Evolutionary conservation across 2,888 invertebrate species (phyloP).

Genomic region (Orthosia incerta): DNA sequence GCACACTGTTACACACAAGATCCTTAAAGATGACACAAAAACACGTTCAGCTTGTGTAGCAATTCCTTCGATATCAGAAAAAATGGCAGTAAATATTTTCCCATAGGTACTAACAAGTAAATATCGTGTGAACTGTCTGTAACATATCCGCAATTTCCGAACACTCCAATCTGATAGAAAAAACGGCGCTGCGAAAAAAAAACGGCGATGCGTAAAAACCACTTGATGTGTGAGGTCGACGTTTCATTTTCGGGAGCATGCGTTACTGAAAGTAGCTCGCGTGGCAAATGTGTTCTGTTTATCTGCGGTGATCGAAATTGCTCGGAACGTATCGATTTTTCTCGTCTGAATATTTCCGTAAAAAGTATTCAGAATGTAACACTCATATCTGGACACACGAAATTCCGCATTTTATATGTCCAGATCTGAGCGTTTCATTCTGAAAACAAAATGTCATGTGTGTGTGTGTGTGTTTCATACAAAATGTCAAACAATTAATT

Average conservation of each 20-base stretch:
- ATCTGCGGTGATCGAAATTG: conserved; percentile 34
- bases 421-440: background rate
- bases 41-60: conserved; percentile 41
- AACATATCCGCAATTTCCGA: conserved; percentile 70
- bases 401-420: background rate
- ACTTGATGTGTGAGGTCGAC: conserved; percentile 59
- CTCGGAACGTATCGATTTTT: conserved; percentile 12
- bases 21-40: conserved; percentile 36
- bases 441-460: too few relatives aligned
- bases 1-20: background rate
- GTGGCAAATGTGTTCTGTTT: conserved; percentile 53
- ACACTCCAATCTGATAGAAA: conserved; percentile 69
- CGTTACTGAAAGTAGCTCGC: conserved; percentile 49
- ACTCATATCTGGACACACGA: too few relatives aligned
- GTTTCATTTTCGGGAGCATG: conserved; percentile 57
- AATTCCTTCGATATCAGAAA: conserved; percentile 55
- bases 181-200: conserved; percentile 67
- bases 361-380: too few relatives aligned
- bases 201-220: conserved; percentile 65
- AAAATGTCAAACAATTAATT: background rate
- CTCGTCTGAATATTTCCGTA: background rate
- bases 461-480: too few relatives aligned
- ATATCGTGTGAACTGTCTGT: conserved; percentile 65
- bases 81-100: conserved; percentile 65
- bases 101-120: conserved; percentile 63